phyloP scores from a whole-genome alignment of 64 coral and sea anemone species.

The Orbicella faveolata region DNA sequence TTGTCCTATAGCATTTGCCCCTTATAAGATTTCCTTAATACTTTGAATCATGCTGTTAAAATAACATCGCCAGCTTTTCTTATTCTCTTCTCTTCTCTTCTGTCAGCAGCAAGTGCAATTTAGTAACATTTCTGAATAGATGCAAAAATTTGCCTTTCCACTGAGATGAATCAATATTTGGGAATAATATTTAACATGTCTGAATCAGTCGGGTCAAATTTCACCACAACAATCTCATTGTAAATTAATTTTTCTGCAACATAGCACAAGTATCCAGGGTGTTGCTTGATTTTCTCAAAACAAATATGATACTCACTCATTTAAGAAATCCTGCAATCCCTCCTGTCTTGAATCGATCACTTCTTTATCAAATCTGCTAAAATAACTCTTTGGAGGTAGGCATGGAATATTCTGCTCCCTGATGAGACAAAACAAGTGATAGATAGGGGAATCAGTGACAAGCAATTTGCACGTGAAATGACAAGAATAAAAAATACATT shows the following conservation, averaged over 20 bases:
- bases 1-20: too few relatives aligned
- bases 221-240: too few relatives aligned
- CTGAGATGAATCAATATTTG: too few relatives aligned
- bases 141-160: too few relatives aligned
- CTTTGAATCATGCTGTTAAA: background rate
- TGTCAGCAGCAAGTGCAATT: background rate
- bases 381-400: conserved; percentile 84
- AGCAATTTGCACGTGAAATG: background rate
- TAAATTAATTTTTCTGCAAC: too few relatives aligned
- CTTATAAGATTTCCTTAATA: background rate
- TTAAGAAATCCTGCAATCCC: conserved; percentile 81
- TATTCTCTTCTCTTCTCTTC: background rate
- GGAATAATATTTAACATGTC: background rate
- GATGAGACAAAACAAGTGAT: conserved; percentile 6
- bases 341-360: conserved; percentile 72
- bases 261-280: too few relatives aligned
- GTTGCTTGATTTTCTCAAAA: background rate
- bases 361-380: conserved; percentile 75
- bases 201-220: background rate
- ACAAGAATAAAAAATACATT: background rate
- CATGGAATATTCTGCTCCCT: conserved; percentile 55
- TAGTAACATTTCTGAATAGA: too few relatives aligned
- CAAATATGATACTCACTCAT: conserved; percentile 47
- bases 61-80: background rate
- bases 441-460: background rate